Evolutionary conservation across 2,113 vertebrate species (phyloP), one percentile per base, ranked within the genome.

Genomic region (Hippocampus barbouri): DNA sequence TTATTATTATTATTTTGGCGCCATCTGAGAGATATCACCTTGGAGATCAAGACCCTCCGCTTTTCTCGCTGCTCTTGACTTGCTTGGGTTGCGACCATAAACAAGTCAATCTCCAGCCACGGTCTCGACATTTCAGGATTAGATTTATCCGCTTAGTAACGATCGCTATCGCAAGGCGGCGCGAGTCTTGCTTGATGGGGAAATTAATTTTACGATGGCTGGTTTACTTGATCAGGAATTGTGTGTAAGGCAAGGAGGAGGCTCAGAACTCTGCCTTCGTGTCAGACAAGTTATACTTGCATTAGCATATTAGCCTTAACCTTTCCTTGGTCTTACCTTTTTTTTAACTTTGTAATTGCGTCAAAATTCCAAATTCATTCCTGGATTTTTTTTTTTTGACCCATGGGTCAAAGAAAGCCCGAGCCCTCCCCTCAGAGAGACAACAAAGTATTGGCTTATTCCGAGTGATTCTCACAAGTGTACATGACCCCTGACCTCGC

Each of bases 171-270:
- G 82, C 77, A 77, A 84, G 56, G 83, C 79, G 84, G 78, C 27
- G 65, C 1, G 63, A 76, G 88, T 84, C 75, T 83, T 72, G 82
- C 85, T 89, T 89, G 86, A 88, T 82, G 81, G 85, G 82, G 83
- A 90, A 89, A 90, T 89, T 88, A 91, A 90, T 92, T 92, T 90
- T 89, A 91, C 87, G 64, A 90, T 90, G 90, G 80, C 87, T 90
- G 88, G 80, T 90, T 89, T 85, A 85, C 89, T 85, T 90, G 87
- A 89, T 89, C 80, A 66, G 84, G 74, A 38, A 70, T 69, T 73
- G 75, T 8, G 63, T 66, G 76, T 71, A 54, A 66, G 74, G 71
- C 30, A 69, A 74, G 76, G 75, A 64, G 9, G 56, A 11, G 53
- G 53, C 21, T 56, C 9, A 23, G 21, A 23, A 11, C 49, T 51